A percentile compares a stretch with the other conserved stretches of the same genome.
phyloP scores from a whole-genome alignment of 2,113 vertebrate genomes.

The Antechinus flavipes region DNA sequence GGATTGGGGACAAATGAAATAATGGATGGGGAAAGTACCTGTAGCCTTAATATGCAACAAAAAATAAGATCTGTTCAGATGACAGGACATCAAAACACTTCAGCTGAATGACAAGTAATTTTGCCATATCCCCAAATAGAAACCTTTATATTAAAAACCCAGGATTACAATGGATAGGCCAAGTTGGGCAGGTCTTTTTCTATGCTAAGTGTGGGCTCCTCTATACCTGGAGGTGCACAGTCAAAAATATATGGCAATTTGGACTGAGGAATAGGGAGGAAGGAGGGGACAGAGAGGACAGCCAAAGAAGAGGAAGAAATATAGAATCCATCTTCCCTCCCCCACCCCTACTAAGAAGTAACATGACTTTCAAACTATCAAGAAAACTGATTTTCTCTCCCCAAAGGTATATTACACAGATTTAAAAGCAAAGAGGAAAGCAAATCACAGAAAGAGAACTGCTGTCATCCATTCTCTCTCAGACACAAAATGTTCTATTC shows the following conservation, averaged over 20 bases:
- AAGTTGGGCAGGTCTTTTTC: not conserved
- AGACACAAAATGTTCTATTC: not conserved
- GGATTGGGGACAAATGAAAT: not conserved
- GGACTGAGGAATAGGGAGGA: not conserved
- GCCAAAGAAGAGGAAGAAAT: not conserved
- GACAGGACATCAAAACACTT: not conserved
- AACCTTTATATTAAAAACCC: not conserved
- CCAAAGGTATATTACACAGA: not conserved
- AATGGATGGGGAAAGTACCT: not conserved
- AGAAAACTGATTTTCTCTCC: not conserved
- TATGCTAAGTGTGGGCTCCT: not conserved
- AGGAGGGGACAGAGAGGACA: not conserved
- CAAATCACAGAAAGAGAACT: not conserved
- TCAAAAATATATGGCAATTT: not conserved
- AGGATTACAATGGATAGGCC: not conserved
- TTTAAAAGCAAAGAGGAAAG: not conserved
- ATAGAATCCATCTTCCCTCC: not conserved
- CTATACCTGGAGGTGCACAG: not conserved
- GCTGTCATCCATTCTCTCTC: not conserved
- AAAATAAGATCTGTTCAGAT: not conserved
- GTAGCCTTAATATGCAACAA: not conserved
- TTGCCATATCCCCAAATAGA: not conserved
- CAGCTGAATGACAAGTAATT: conserved; percentile 10
- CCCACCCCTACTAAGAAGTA: not conserved
- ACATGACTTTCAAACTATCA: not conserved